phyloP scores from a whole-genome alignment of 2,113 vertebrate species.

The Fregetta grallaria region DNA sequence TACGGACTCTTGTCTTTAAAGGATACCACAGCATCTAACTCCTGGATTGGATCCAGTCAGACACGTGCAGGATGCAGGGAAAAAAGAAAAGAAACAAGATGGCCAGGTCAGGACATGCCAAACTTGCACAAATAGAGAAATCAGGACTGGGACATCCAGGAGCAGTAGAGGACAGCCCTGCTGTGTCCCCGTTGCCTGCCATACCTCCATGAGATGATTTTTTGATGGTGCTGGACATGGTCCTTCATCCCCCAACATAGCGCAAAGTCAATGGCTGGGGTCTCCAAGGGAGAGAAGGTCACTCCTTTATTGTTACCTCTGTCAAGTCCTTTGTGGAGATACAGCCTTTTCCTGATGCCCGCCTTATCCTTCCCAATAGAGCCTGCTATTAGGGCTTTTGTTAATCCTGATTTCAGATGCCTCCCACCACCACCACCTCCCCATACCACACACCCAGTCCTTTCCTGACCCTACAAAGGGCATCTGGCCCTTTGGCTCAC shows the following conservation, averaged over 20 bases:
- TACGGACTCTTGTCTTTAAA: background rate
- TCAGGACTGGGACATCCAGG: background rate
- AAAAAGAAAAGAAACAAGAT: background rate
- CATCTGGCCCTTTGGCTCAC: background rate
- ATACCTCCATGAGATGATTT: background rate
- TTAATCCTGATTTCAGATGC: background rate
- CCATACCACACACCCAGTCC: rapidly evolving
- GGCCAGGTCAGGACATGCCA: background rate
- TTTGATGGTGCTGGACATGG: background rate
- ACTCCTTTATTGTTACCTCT: background rate
- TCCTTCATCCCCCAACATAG: background rate
- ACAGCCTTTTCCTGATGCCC: rapidly evolving
- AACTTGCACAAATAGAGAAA: background rate
- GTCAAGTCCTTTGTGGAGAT: background rate
- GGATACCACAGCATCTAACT: background rate
- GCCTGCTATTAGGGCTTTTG: background rate
- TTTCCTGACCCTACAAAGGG: background rate
- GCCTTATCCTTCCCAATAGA: background rate
- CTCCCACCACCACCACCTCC: background rate
- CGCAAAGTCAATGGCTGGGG: background rate
- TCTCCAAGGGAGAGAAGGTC: background rate
- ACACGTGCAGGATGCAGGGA: background rate
- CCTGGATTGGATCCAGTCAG: background rate
- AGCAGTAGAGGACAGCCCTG: background rate
- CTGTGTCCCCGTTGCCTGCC: background rate